These are phyloP conservation scores for Paramacrobiotus metropolitanus DNA, from an alignment of 1,140 invertebrate species.

Conservation along the genomic window DNA sequence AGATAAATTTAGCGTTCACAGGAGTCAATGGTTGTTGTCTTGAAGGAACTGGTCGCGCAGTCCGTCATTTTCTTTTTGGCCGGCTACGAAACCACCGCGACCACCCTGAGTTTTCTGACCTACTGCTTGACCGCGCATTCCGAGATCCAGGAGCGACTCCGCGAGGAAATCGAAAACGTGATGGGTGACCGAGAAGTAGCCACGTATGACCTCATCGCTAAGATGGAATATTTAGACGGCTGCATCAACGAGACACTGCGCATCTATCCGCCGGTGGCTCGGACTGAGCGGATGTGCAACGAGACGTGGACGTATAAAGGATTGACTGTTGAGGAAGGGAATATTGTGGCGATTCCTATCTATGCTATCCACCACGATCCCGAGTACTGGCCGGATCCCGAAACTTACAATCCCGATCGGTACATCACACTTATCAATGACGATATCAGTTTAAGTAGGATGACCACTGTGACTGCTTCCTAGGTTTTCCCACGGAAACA, in stretches of 20 bases:
- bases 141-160: slow-evolving; percentile 23
- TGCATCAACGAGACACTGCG: slow-evolving; percentile 22
- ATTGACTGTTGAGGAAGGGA: slow-evolving; percentile 26
- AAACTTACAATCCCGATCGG: slow-evolving; percentile 35
- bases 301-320: slow-evolving; percentile 17
- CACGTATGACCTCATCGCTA: slow-evolving; percentile 15
- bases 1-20: too few relatives aligned
- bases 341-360: slow-evolving; percentile 31
- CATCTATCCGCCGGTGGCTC: slow-evolving; percentile 21
- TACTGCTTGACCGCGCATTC: slow-evolving; percentile 22
- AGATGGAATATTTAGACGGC: slow-evolving; percentile 22
- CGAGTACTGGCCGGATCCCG: slow-evolving; percentile 31
- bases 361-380: slow-evolving; percentile 36
- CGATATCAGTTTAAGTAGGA: too few relatives aligned
- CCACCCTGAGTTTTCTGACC: slow-evolving; percentile 19
- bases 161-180: slow-evolving; percentile 17
- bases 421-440: too few relatives aligned
- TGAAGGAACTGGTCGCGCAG: slow-evolving; percentile 19
- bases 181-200: slow-evolving; percentile 10
- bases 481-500: slow-evolving; percentile 13
- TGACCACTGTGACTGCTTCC: background rate
- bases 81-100: slow-evolving; percentile 26
- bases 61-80: slow-evolving; percentile 23
- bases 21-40: too few relatives aligned
- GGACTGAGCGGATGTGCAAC: slow-evolving; percentile 13